phyloP scores from a whole-genome alignment of 2,113 vertebrate species.

The Xiphophorus couchianus region DNA sequence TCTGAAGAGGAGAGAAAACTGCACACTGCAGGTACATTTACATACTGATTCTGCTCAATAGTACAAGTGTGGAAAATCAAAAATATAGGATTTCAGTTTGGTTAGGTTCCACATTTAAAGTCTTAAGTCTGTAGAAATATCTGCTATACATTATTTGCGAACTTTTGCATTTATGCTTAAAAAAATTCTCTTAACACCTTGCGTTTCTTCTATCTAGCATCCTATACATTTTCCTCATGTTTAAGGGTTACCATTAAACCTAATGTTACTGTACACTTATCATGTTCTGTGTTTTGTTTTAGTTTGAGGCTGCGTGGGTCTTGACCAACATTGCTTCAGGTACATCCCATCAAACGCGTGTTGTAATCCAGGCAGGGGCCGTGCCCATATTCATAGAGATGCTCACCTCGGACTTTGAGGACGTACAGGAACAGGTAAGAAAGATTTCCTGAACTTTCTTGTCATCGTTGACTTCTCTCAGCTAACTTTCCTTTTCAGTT shows the following conservation, averaged over 20 bases:
- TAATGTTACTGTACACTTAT: not conserved
- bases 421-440: constrained; percentile 96
- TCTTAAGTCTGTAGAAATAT: not conserved
- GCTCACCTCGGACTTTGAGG: constrained; percentile 96
- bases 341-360: constrained; percentile 95
- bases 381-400: constrained; percentile 98
- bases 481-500: not conserved
- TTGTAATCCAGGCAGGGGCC: constrained; percentile 97
- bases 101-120: not conserved
- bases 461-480: not conserved
- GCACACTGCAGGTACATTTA: constrained; percentile 91
- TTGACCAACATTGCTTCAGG: constrained; percentile 98
- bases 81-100: not conserved
- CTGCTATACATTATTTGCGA: not conserved
- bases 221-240: not conserved
- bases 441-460: not conserved
- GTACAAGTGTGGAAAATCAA: too few relatives aligned
- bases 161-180: not conserved
- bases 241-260: not conserved
- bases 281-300: constrained; percentile 24
- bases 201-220: too few relatives aligned
- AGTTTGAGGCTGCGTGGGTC: constrained; percentile 99
- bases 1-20: constrained; percentile 96
- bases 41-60: not conserved
- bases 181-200: not conserved